Percentiles rank a stretch among this genome's conserved stretches.
phyloP scores from a whole-genome alignment of 2,113 vertebrate species.

The Balaeniceps rex region DNA sequence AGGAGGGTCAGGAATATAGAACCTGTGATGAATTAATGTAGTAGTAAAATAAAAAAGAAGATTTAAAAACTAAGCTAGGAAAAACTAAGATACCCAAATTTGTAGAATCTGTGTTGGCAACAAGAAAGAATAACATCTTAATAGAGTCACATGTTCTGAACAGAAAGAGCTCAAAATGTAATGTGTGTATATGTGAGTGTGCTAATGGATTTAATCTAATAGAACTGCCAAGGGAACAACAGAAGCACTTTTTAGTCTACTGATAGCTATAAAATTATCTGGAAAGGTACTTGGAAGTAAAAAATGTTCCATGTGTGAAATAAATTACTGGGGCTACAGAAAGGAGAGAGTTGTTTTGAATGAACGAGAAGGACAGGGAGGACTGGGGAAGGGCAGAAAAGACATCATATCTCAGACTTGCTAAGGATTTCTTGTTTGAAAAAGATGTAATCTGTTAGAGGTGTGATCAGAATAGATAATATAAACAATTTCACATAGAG shows the following conservation, averaged over 20 bases:
- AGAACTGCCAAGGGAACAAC: not conserved
- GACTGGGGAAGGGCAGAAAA: not conserved
- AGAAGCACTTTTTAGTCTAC: not conserved
- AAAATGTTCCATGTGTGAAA: not conserved
- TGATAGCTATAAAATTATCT: not conserved
- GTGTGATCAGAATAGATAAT: not conserved
- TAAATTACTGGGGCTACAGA: not conserved
- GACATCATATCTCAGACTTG: not conserved
- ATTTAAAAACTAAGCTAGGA: not conserved
- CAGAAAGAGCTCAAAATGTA: not conserved
- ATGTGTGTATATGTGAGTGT: not conserved
- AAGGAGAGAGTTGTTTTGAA: not conserved
- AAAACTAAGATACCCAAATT: not conserved
- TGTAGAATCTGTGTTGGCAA: not conserved
- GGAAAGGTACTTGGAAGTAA: not conserved
- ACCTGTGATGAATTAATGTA: not conserved
- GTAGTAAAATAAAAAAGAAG: not conserved
- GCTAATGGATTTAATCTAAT: slow-evolving; percentile 4
- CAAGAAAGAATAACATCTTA: not conserved
- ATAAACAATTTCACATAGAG: not conserved
- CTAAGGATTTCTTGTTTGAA: not conserved
- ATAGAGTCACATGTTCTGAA: not conserved
- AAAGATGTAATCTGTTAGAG: not conserved
- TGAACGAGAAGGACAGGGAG: not conserved
- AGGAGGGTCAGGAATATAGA: not conserved